These are phyloP conservation scores for Nemoura dubitans DNA, from an alignment of 2,888 invertebrate genomes.

Conservation along the genomic window DNA sequence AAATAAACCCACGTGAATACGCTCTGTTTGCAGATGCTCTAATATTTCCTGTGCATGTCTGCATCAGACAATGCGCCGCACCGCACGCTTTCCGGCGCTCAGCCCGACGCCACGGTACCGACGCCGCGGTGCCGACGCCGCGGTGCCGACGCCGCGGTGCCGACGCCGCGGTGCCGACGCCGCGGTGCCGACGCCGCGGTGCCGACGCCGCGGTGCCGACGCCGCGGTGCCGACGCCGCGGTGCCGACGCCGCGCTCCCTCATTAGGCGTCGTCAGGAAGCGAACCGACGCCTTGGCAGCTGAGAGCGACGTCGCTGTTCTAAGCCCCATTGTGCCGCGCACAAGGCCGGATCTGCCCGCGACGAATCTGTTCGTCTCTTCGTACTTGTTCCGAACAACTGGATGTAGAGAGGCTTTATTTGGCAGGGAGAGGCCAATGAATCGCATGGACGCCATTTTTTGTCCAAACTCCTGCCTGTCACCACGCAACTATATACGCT, in stretches of 20 bases:
- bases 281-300: slow-evolving; percentile 18
- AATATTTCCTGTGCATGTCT: not conserved
- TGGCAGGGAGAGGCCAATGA: no score
- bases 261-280: slow-evolving; percentile 38
- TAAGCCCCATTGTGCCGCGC: not conserved
- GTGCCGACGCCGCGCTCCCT: slow-evolving; percentile 20
- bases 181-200: slow-evolving; percentile 18
- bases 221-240: no score
- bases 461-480: no score
- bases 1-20: no score
- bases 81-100: not conserved
- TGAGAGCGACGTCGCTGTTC: not conserved
- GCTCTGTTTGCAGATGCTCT: no score
- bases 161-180: slow-evolving; percentile 34
- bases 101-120: slow-evolving; percentile 14
- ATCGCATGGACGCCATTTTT: no score
- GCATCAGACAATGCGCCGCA: not conserved
- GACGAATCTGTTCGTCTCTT: not conserved
- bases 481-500: no score
- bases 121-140: no score
- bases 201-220: slow-evolving; percentile 25
- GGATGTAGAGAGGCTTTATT: no score
- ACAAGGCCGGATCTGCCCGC: not conserved
- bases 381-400: no score
- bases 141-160: slow-evolving; percentile 8